These are phyloP conservation scores for Phrynocephalus vlangalii DNA, from an alignment of 2,797 vertebrate species.

Conservation along the genomic window DNA sequence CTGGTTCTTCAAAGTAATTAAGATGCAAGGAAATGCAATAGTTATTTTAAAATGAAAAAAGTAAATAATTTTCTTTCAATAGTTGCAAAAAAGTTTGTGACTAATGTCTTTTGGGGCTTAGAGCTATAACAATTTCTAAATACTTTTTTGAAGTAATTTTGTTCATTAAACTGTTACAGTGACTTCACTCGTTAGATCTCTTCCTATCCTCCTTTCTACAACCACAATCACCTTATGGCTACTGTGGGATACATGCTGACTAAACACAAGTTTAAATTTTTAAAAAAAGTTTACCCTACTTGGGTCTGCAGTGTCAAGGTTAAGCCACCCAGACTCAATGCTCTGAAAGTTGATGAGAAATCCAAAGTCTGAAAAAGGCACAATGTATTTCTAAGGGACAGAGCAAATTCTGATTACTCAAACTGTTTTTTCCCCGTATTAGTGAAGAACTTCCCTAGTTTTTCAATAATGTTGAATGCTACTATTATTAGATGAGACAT, in stretches of 20 bases:
- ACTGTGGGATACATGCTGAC: too few species aligned
- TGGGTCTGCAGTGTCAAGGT: background rate
- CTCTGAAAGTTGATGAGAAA: background rate
- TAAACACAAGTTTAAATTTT: too few species aligned
- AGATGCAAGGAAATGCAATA: background rate
- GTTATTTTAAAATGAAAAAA: background rate
- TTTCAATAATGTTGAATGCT: background rate
- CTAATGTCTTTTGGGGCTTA: background rate
- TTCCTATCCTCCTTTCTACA: background rate
- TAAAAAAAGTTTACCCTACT: background rate
- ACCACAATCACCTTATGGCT: background rate
- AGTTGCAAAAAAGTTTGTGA: background rate
- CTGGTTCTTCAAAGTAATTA: background rate
- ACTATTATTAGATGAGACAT: constrained; percentile 12
- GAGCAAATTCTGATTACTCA: constrained; percentile 8
- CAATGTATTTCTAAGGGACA: background rate
- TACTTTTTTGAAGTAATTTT: background rate
- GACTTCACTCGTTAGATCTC: background rate
- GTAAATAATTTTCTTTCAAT: background rate
- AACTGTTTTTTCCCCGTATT: background rate
- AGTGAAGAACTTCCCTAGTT: background rate
- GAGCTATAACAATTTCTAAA: background rate
- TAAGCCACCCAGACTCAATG: background rate
- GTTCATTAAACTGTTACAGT: background rate
- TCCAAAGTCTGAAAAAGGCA: background rate